A percentile compares a stretch with the other conserved stretches of the same genome.
Conservation (phyloP, 2,888 invertebrate species). For the Tachina grossa region DNA sequence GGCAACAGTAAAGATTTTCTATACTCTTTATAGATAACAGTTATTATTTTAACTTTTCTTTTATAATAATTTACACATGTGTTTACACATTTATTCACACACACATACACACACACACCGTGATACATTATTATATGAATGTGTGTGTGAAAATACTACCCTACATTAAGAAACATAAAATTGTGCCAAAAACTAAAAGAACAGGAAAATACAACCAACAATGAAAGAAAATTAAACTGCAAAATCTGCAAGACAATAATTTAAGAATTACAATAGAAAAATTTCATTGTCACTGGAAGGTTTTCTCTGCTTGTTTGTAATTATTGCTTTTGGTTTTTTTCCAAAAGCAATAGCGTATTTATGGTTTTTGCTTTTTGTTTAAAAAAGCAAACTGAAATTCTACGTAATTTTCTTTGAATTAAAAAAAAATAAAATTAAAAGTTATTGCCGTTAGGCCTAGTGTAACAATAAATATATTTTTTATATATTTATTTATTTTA, state of each 20-base stretch:
- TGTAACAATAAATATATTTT: too few relatives aligned
- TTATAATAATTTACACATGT: slow-evolving; percentile 36
- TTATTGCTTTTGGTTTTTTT: slow-evolving; percentile 29
- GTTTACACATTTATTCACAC: slow-evolving; percentile 1
- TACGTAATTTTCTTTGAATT: too few relatives aligned
- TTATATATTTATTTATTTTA: too few relatives aligned
- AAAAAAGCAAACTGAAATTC: not conserved
- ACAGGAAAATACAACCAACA: slow-evolving; percentile 61
- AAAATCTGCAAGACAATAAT: slow-evolving; percentile 62
- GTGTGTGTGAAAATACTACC: slow-evolving; percentile 34
- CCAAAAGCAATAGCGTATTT: too few relatives aligned
- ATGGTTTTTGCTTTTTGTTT: not conserved
- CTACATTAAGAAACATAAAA: slow-evolving; percentile 50
- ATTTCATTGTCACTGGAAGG: slow-evolving; percentile 74
- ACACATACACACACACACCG: slow-evolving; percentile 1
- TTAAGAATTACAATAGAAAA: slow-evolving; percentile 46
- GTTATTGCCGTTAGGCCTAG: too few relatives aligned
- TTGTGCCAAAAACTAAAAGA: slow-evolving; percentile 63
- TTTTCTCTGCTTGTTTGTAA: slow-evolving; percentile 46
- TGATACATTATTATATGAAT: not conserved
- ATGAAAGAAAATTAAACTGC: slow-evolving; percentile 54
- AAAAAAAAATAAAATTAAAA: too few relatives aligned
- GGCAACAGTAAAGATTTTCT: too few relatives aligned
- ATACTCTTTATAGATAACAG: too few relatives aligned
- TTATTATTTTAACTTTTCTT: slow-evolving; percentile 35